phyloP scores from a whole-genome alignment of 1,140 invertebrate genomes.

The Acromyrmex echinatior region DNA sequence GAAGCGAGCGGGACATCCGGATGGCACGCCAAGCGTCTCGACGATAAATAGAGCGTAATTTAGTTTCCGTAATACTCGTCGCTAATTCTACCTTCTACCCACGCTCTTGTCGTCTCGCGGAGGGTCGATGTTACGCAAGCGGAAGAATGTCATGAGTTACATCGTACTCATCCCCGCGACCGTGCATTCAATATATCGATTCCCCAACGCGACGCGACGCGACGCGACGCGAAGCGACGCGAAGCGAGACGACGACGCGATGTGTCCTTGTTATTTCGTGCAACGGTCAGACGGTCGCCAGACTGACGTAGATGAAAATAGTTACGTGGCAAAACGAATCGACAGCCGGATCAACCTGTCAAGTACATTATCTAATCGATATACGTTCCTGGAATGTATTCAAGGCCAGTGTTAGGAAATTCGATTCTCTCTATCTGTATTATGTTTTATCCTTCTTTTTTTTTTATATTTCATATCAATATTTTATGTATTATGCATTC shows the following conservation, averaged over 20 bases:
- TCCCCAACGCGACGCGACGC: constrained; percentile 18
- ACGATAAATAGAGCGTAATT: constrained; percentile 24
- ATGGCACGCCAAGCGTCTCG: background rate
- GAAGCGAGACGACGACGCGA: background rate
- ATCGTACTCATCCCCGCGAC: constrained; percentile 14
- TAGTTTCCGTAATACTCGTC: constrained; percentile 2
- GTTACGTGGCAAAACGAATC: constrained; percentile 29
- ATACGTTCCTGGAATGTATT: constrained; percentile 8
- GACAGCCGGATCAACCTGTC: background rate
- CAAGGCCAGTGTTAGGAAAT: constrained; percentile 18
- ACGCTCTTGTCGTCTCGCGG: constrained; percentile 26
- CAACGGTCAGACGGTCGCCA: constrained; percentile 59
- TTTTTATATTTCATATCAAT: background rate
- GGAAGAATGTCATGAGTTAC: constrained; percentile 66
- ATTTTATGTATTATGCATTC: background rate
- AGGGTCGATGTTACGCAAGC: constrained; percentile 64
- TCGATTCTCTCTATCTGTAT: background rate
- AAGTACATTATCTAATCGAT: constrained; percentile 22
- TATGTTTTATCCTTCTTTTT: constrained; percentile 15
- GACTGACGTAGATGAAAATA: constrained; percentile 61
- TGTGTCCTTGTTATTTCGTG: constrained; percentile 60
- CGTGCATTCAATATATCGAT: constrained; percentile 68
- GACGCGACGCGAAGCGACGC: background rate
- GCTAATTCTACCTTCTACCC: constrained; percentile 10
- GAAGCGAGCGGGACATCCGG: background rate